phyloP scores from a whole-genome alignment of 2,888 invertebrate genomes.

The Trichogramma dendrolimi region DNA sequence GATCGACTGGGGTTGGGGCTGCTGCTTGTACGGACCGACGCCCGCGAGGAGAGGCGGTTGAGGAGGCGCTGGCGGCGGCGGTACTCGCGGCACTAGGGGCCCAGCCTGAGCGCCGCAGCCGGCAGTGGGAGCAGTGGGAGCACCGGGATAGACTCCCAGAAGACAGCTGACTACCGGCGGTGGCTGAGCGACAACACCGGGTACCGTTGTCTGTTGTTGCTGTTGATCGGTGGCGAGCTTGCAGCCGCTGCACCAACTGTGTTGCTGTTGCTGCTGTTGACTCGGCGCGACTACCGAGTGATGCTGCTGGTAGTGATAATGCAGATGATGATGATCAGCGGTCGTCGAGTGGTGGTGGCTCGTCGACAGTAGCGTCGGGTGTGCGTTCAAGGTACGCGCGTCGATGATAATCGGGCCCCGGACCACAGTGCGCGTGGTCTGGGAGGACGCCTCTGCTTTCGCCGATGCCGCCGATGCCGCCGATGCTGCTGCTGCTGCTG shows the following conservation, averaged over 20 bases:
- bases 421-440: slow-evolving; percentile 29
- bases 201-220: slow-evolving; percentile 34
- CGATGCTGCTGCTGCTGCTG: slow-evolving; percentile 26
- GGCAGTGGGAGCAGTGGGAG: slow-evolving; percentile 31
- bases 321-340: slow-evolving; percentile 19
- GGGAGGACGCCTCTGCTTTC: slow-evolving; percentile 4
- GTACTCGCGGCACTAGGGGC: slow-evolving; percentile 36
- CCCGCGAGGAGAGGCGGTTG: slow-evolving; percentile 6
- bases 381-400: slow-evolving; percentile 21
- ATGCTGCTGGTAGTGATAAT: slow-evolving; percentile 18
- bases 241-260: slow-evolving; percentile 44
- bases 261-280: slow-evolving; percentile 32
- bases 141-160: slow-evolving; percentile 51
- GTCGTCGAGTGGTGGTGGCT: slow-evolving; percentile 1
- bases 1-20: slow-evolving; percentile 7
- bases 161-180: slow-evolving; percentile 50
- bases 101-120: slow-evolving; percentile 2
- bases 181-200: slow-evolving; percentile 38
- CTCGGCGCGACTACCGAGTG: not conserved
- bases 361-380: slow-evolving; percentile 20
- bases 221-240: not conserved
- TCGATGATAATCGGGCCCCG: slow-evolving; percentile 37
- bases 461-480: slow-evolving; percentile 4
- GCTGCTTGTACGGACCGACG: slow-evolving; percentile 17
- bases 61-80: slow-evolving; percentile 34